Conservation (phyloP, 2,888 invertebrate species). For the Phaedon cochleariae region DNA sequence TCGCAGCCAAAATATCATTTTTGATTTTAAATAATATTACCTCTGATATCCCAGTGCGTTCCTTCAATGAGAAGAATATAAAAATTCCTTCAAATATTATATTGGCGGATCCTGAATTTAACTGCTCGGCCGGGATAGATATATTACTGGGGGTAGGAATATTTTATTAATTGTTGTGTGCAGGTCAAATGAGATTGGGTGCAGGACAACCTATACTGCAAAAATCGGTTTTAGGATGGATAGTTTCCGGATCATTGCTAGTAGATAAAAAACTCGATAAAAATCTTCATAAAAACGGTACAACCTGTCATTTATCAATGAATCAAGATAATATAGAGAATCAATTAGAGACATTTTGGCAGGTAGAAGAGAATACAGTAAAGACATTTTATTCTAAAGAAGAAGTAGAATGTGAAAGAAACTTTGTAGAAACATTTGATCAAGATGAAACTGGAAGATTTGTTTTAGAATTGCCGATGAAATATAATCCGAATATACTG, state of each 20-base stretch:
- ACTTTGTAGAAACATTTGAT: slow-evolving; percentile 13
- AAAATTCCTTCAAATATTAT: slow-evolving; percentile 15
- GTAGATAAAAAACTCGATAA: too few species aligned
- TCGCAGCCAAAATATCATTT: too few species aligned
- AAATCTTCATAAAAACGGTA: too few species aligned
- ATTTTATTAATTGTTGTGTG: slow-evolving; percentile 19
- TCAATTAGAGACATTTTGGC: slow-evolving; percentile 22
- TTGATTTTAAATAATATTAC: neutral
- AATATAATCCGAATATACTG: neutral
- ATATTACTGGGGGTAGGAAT: slow-evolving; percentile 23
- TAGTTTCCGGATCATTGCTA: too few species aligned
- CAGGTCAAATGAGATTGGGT: slow-evolving; percentile 15
- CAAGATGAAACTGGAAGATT: slow-evolving; percentile 12
- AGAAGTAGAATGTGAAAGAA: slow-evolving; percentile 10
- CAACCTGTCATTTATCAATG: slow-evolving; percentile 4
- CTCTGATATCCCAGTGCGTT: neutral
- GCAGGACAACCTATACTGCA: too few species aligned
- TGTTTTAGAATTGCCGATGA: slow-evolving; percentile 19
- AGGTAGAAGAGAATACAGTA: slow-evolving; percentile 7
- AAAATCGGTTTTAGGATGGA: too few species aligned
- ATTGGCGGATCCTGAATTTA: slow-evolving; percentile 22
- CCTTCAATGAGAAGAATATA: neutral
- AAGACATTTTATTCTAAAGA: slow-evolving; percentile 9
- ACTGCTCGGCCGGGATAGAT: slow-evolving; percentile 11
- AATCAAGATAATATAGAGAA: neutral